Percentiles rank a stretch among this genome's conserved stretches.
Conservation (phyloP, 1,140 invertebrate genomes). For the Brachionus koreanus region DNA sequence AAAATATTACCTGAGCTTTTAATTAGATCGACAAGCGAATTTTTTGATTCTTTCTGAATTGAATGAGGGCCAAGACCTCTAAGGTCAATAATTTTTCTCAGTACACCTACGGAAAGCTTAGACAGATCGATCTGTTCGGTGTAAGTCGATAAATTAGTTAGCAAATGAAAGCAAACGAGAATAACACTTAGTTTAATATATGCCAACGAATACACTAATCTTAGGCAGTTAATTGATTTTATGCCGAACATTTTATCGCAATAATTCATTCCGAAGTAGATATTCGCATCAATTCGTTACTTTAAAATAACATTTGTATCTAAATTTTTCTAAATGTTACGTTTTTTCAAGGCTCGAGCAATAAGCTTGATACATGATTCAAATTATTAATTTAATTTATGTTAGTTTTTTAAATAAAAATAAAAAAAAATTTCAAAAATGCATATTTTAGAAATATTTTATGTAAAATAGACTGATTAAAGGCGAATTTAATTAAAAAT, state of each 20-base stretch:
- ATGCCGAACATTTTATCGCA: not conserved
- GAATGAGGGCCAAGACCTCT: not conserved
- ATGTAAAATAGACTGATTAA: conserved; percentile 10
- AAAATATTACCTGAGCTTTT: conserved; percentile 4
- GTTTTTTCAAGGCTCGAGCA: not conserved
- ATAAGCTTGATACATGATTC: too few relatives aligned
- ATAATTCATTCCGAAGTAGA: not conserved
- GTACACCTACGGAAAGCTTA: not conserved
- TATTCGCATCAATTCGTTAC: not conserved
- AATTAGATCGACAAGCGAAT: not conserved
- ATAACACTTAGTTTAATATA: conserved; percentile 28
- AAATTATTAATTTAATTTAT: not conserved
- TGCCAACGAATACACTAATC: not conserved
- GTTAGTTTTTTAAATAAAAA: not conserved
- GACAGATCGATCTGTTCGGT: not conserved
- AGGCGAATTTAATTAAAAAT: conserved; percentile 15
- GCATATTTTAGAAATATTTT: not conserved
- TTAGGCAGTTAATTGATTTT: conserved; percentile 26
- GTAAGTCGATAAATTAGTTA: not conserved
- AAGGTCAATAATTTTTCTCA: not conserved
- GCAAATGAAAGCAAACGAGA: not conserved
- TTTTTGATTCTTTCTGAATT: not conserved
- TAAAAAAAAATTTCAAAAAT: conserved; percentile 4
- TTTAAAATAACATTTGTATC: not conserved
- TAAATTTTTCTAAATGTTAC: conserved; percentile 19